These are phyloP conservation scores for Lacerta viridis DNA, from an alignment of 2,797 vertebrate species.

Conservation along the genomic window DNA sequence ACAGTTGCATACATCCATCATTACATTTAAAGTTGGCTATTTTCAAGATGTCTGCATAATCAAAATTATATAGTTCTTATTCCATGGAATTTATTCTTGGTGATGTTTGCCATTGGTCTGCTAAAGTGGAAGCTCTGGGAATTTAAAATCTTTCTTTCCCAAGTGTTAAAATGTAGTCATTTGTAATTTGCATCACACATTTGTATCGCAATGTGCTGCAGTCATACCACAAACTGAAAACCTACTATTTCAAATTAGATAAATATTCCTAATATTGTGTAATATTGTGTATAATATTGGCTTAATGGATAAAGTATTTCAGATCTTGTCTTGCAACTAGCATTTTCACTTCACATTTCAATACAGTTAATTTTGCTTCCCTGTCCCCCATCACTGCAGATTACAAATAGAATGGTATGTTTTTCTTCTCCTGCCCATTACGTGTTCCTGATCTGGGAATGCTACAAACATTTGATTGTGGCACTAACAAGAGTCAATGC, in stretches of 20 bases:
- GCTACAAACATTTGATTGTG: conserved; percentile 41
- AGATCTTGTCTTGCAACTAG: conserved; percentile 36
- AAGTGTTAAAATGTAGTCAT: conserved; percentile 12
- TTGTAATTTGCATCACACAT: conserved; percentile 28
- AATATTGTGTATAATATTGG: conserved; percentile 46
- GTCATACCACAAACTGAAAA: conserved; percentile 37
- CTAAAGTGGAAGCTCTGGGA: neutral
- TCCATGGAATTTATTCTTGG: neutral
- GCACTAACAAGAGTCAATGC: neutral
- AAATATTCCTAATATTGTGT: conserved; percentile 35
- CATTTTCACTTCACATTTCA: conserved; percentile 14
- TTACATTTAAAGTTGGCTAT: neutral
- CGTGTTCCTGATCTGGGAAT: neutral
- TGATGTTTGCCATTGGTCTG: neutral
- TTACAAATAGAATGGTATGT: conserved; percentile 9
- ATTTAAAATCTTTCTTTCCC: conserved; percentile 16
- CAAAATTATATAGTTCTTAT: neutral
- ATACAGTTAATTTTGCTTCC: conserved; percentile 30
- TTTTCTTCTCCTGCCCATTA: conserved; percentile 28
- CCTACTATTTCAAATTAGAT: neutral
- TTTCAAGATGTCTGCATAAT: neutral
- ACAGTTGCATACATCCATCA: neutral
- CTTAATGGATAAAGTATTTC: conserved; percentile 26
- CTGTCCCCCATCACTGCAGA: neutral
- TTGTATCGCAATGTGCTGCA: conserved; percentile 31